Percentiles rank a stretch among this genome's conserved stretches.
Conservation (phyloP, 2,113 vertebrate genomes). For the Helogale parvula region DNA sequence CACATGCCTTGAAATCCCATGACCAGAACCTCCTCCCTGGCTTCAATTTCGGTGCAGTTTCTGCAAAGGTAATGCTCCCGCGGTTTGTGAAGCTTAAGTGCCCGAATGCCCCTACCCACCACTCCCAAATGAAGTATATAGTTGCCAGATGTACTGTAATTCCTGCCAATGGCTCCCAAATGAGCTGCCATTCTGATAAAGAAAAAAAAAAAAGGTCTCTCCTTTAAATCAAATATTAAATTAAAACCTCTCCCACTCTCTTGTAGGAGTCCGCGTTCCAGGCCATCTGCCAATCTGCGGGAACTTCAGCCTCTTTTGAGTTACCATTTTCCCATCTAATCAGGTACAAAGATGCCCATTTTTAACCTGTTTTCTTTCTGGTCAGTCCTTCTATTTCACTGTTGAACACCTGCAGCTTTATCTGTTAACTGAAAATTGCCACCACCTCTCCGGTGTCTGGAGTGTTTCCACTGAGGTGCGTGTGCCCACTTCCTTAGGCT, state of each 20-base stretch:
- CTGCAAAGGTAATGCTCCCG: neutral
- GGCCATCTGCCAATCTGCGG: slow-evolving; percentile 60
- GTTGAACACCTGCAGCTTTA: neutral
- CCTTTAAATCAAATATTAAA: slow-evolving; percentile 85
- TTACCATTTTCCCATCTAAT: slow-evolving; percentile 55
- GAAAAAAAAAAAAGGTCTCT: slow-evolving; percentile 78
- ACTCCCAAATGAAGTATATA: slow-evolving; percentile 81
- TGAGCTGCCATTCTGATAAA: slow-evolving; percentile 78
- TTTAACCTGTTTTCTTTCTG: neutral
- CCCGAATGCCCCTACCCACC: neutral
- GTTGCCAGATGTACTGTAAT: slow-evolving; percentile 86
- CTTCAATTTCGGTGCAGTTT: slow-evolving; percentile 55
- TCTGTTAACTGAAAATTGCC: neutral
- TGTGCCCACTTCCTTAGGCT: neutral
- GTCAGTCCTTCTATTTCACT: neutral
- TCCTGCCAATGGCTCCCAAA: slow-evolving; percentile 84
- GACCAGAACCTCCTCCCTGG: slow-evolving; percentile 7
- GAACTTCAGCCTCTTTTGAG: slow-evolving; percentile 65
- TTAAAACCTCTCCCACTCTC: slow-evolving; percentile 85
- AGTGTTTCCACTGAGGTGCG: neutral
- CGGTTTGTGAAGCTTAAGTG: slow-evolving; percentile 1
- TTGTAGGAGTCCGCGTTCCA: slow-evolving; percentile 77
- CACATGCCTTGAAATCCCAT: neutral
- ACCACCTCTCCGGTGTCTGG: neutral
- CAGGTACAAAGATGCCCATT: slow-evolving; percentile 45